phyloP scores from a whole-genome alignment of 2,113 vertebrate genomes.

The Columbina picui region DNA sequence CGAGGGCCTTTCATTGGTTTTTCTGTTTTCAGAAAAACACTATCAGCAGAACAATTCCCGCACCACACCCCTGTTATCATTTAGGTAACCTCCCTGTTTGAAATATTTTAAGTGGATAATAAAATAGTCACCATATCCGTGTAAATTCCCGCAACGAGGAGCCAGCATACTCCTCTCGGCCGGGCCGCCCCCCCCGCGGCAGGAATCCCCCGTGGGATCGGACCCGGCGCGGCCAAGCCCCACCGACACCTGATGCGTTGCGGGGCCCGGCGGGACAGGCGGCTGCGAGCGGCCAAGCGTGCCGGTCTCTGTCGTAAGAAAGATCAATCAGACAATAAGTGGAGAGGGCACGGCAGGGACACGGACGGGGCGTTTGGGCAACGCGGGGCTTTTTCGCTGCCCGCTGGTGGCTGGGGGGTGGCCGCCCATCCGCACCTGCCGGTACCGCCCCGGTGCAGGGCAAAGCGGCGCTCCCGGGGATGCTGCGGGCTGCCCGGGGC shows the following conservation, averaged over 20 bases:
- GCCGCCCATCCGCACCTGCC: not conserved
- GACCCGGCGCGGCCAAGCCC: not conserved
- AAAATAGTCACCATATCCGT: slow-evolving; percentile 27
- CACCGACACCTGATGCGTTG: not conserved
- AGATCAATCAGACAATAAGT: not conserved
- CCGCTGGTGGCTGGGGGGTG: not conserved
- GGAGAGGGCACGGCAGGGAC: not conserved
- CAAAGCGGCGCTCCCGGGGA: not conserved
- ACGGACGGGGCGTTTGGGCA: not conserved
- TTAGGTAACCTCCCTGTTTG: slow-evolving; percentile 54
- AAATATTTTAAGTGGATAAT: slow-evolving; percentile 51
- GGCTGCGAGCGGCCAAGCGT: not conserved
- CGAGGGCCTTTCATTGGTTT: not conserved
- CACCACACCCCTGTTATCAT: slow-evolving; percentile 63
- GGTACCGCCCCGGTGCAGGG: not conserved
- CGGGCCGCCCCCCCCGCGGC: not conserved
- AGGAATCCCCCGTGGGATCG: not conserved
- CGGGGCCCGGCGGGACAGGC: not conserved
- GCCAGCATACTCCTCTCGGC: not conserved
- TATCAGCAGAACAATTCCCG: slow-evolving; percentile 48
- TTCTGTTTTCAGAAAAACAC: not conserved
- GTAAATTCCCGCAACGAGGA: not conserved
- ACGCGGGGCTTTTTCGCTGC: not conserved
- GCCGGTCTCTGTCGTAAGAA: not conserved
- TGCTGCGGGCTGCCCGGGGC: not conserved